These are phyloP conservation scores for Crocodylus rhombifer DNA, from an alignment of 2,797 vertebrate species.

Conservation along the genomic window DNA sequence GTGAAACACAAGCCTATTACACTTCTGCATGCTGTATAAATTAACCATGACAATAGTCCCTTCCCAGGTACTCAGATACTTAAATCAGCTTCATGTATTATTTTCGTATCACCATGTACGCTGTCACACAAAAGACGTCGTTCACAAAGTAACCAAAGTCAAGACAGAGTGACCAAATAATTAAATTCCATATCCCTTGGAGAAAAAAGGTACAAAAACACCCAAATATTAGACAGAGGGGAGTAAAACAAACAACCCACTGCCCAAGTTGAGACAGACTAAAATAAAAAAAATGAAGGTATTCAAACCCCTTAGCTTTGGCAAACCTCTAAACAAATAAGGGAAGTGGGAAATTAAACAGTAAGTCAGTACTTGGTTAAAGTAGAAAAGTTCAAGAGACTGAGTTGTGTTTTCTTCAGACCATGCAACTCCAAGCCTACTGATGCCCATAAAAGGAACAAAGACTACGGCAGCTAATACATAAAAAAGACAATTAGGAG, in stretches of 20 bases:
- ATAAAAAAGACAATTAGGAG: fast-evolving
- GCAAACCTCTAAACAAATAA: background rate
- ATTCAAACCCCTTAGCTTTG: background rate
- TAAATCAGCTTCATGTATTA: fast-evolving
- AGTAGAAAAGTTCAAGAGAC: background rate
- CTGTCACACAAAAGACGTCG: background rate
- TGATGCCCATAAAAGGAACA: fast-evolving
- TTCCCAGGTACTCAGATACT: background rate
- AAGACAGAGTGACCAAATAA: background rate
- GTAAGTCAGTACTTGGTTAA: background rate
- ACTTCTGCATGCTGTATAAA: fast-evolving
- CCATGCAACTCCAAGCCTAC: background rate
- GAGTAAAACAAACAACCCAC: background rate
- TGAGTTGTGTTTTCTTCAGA: fast-evolving
- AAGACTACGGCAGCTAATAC: background rate
- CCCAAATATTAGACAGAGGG: fast-evolving
- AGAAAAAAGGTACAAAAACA: background rate
- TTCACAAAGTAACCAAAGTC: fast-evolving
- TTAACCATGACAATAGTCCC: fast-evolving
- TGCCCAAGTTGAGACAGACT: background rate
- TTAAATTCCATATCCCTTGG: background rate
- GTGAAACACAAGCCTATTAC: background rate
- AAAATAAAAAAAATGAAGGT: background rate
- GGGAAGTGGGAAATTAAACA: background rate
- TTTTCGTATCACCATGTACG: background rate